A percentile compares a stretch with the other conserved stretches of the same genome.
Conservation (phyloP, 2,113 vertebrate genomes). For the Lasiurus borealis region DNA sequence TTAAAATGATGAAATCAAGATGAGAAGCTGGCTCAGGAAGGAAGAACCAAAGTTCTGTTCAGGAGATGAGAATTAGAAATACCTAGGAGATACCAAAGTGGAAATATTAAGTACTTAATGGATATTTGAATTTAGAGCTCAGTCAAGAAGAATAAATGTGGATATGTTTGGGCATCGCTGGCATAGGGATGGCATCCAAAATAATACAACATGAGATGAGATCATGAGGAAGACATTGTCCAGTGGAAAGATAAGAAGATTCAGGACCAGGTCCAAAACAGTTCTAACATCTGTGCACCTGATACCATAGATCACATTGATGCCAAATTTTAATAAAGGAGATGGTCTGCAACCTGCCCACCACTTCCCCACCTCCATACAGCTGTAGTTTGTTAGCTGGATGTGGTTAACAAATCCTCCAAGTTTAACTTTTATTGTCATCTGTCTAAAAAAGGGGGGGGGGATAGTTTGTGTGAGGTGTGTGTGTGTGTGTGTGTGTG, state of each 20-base stretch:
- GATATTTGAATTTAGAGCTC: neutral
- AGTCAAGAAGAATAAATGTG: neutral
- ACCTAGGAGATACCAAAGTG: neutral
- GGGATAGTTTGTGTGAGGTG: neutral
- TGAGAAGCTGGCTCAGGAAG: neutral
- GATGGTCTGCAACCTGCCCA: neutral
- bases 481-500: neutral
- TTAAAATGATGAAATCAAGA: neutral
- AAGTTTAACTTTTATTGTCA: neutral
- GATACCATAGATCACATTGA: neutral
- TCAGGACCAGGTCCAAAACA: neutral
- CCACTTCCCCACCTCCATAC: neutral
- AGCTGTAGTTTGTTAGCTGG: neutral
- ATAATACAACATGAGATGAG: neutral
- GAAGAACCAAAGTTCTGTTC: neutral
- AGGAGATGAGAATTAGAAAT: slow-evolving; percentile 38
- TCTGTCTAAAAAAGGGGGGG: neutral
- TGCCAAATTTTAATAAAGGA: neutral
- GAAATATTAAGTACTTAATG: neutral
- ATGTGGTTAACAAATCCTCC: neutral
- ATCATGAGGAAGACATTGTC: neutral
- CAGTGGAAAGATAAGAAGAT: neutral
- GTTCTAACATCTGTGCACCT: neutral
- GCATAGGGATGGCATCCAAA: neutral
- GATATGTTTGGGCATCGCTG: neutral